Evolutionary conservation across 2,797 vertebrate species (phyloP), one percentile per base, ranked within the genome.

Genomic region (Rhynchotus rufescens): DNA sequence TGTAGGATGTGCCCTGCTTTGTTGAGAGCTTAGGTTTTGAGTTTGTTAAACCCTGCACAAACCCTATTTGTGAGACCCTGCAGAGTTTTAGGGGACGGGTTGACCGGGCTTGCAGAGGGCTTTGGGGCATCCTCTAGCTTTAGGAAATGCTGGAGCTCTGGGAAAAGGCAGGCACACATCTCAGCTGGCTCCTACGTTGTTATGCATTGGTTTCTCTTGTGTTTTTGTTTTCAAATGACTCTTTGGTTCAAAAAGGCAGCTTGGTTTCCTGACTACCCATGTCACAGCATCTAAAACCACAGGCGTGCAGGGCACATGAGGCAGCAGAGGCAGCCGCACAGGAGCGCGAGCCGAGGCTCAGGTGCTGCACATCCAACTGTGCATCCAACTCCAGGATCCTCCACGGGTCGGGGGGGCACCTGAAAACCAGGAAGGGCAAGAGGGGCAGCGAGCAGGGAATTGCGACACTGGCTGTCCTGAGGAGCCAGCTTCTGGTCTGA

Each of bases 191-290:
- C 38, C 8, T 49, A 9, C 6, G 9, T 22, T 36, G 38, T 56
- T 66, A 84, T 3, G 2, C 6, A 40, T 12, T 1, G 0, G 15
- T 66, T n/a, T 42, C 52, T 71, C 34, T 36, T 4, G 2, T 6
- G 25, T 12, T 56, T 79, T 81, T 69, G 7, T 7, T 69, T 75
- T 64, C 34, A 3, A 64, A 32, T 51, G 73, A n/a, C n/a, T 65
- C 51, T 23, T 25, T 60, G 25, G 15, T 56, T 93, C 76, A 82
- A 57, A 89, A 88, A 86, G 60, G n/a, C 71, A 60, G 28, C 44
- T 66, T 84, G 59, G 51, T 89, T 89, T 92, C 64, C 57, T 86
- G 80, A 32, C 78, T 82, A 78, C 20, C 47, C 36, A 5, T 79
- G 44, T 45, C 78, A 80, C 4, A 10, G 44, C n/a, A 62, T 28